These are phyloP conservation scores for Caenorhabditis virilis DNA, from an alignment of 2,888 invertebrate species.

Conservation along the genomic window DNA sequence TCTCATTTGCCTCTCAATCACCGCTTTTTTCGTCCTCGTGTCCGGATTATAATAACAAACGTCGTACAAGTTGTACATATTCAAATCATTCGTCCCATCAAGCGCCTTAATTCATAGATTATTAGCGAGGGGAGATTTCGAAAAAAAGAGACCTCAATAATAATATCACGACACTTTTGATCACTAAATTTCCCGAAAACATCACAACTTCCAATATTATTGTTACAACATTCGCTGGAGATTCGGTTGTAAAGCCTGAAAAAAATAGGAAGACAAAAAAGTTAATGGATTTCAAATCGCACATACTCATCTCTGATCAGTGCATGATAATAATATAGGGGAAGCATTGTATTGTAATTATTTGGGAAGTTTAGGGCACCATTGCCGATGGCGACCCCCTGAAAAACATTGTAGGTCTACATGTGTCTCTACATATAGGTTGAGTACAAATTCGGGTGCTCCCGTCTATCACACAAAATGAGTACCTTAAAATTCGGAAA, in stretches of 20 bases:
- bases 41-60: constrained; percentile 42
- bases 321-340: constrained; percentile 59
- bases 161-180: constrained; percentile 25
- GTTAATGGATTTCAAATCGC: too few species aligned
- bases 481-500: constrained; percentile 52
- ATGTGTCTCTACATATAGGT: too few species aligned
- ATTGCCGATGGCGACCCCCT: constrained; percentile 72
- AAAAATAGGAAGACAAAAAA: too few species aligned
- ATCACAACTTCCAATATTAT: constrained; percentile 47
- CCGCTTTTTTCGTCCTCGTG: constrained; percentile 18
- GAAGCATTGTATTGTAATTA: constrained; percentile 57
- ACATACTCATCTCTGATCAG: constrained; percentile 50
- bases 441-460: constrained; percentile 5
- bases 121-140: background rate
- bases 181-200: constrained; percentile 37
- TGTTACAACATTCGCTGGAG: constrained; percentile 42
- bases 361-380: constrained; percentile 68
- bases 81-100: constrained; percentile 45
- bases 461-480: background rate
- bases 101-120: constrained; percentile 30
- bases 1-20: constrained; percentile 24
- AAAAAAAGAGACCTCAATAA: constrained; percentile 14
- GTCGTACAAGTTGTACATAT: constrained; percentile 53
- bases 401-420: too few species aligned
- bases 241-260: constrained; percentile 44